Base-by-base conservation (phyloP, 2,888 invertebrate species). In the Troides aeacus region DNA sequence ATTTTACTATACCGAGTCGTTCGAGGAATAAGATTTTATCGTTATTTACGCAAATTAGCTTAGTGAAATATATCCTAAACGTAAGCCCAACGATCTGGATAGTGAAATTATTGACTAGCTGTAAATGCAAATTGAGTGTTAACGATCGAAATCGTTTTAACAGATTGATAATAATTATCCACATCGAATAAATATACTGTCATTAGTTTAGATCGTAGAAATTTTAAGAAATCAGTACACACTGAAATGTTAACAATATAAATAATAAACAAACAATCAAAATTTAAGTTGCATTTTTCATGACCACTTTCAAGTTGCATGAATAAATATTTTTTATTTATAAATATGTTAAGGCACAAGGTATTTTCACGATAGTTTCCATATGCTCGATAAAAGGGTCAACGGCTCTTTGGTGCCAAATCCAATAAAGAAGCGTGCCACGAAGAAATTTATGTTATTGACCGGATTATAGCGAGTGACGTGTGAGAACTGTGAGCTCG, bases 401-500 rank as follows among this genome's bases (percentile, higher is more conserved):
- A 87, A 86, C 82, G 82, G 84, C 82, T 85, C 81, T 81, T 78
- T 79, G 81, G 81, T 83, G 84, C 84, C 86, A 85, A 89, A 89
- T 88, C 85, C 87, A 89, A 90, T 90, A 90, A 88, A 88, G 89
- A 85, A 84, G 80, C 84, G 80, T 85, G 86, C 84, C 84, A 85
- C 82, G 78, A 82, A 88, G 83, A 89, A 89, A 89, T 89, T 88
- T 90, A 90, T 90, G 89, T 89, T 89, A 90, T 89, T 90, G 89
- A 88, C 88, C 89, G 87, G 86, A 88, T 89, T 90, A 89, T 89
- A 82, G 79, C 80, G 82, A 84, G 81, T 88, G 89, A 89, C 89
- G 86, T 86, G 86, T 80, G 84, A 86, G 84, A 84, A 81, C 81
- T 79, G 81, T 78, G 76, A 76, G 75, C 77, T 76, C 75, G 72